Evolutionary conservation across 2,113 vertebrate genomes (phyloP), one percentile per base, ranked within the genome.

Genomic region (Aleadryas rufinucha): DNA sequence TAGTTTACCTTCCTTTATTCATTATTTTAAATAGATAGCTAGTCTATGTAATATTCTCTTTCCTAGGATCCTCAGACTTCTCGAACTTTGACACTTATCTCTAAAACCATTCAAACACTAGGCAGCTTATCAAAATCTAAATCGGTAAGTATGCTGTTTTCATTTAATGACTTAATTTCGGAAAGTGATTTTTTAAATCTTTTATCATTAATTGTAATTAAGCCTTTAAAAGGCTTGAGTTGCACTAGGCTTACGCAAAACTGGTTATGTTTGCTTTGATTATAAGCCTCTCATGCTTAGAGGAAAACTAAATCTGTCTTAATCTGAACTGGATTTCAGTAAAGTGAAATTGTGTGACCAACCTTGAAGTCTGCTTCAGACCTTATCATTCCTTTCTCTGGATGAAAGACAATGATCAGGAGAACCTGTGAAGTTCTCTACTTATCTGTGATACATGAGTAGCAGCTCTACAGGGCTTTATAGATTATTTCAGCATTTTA

Each of bases 41-140:
- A 31, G 19, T 83, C 52, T 16, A 8, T 76, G 20, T 56, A 24
- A 60, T 71, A 4, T 90, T 49, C 42, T 50, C 28, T 63, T 82
- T 93, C 33, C 44, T 96, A 99, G 99, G 99, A 99, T 92, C 99
- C 99, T 2, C 98, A 98, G 95, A 99, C 99, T 8, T 99, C 99
- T 33, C 98, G 99, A 96, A 99, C 99, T 31, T 98, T 99, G 94
- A 99, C 99, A 0, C 99, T 99, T 53, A 99, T 99, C 96, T 99
- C 99, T 71, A 99, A 99, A 98, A 99, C 99, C 6, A 99, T 99
- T 96, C 99, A 99, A 97, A 99, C 99, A 3, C 97, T 99, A 41
- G 99, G 99, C 90, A 99, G 99, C 92, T 98, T 99, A 44, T 99
- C 99, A 86, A 99, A 99, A 94, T 99, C 99, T n/a, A 99, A 99